A percentile compares a stretch with the other conserved stretches of the same genome.
phyloP scores from a whole-genome alignment of 2,888 invertebrate genomes.

The Tachina lurida region DNA sequence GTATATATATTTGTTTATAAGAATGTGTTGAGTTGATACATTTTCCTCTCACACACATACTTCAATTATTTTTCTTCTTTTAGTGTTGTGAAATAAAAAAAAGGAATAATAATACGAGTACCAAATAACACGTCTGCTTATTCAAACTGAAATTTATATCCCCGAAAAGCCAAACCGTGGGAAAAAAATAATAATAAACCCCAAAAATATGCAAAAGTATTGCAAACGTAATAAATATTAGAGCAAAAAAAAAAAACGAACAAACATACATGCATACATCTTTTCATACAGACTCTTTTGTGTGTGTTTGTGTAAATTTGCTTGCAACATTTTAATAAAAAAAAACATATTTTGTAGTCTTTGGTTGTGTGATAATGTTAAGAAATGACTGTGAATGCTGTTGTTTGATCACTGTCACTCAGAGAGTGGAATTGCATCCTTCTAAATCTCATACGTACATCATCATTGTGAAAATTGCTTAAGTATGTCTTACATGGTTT shows the following conservation, averaged over 20 bases:
- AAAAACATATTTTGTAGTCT: conserved; percentile 22
- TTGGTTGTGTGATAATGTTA: conserved; percentile 46
- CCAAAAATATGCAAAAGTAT: conserved; percentile 63
- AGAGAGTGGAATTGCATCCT: conserved; percentile 10
- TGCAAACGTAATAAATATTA: conserved; percentile 63
- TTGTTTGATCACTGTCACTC: conserved; percentile 69
- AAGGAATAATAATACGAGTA: conserved; percentile 3
- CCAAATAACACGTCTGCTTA: conserved; percentile 39
- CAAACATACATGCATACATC: background rate
- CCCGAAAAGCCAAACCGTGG: conserved; percentile 41
- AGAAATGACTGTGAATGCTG: conserved; percentile 51
- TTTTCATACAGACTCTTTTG: background rate
- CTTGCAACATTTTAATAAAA: conserved; percentile 20
- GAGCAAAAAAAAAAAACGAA: background rate
- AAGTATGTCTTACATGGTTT: background rate
- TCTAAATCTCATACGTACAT: conserved; percentile 32
- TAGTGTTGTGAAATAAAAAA: conserved; percentile 1
- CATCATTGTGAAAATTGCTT: conserved; percentile 19
- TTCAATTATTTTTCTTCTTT: conserved; percentile 11
- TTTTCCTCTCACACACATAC: conserved; percentile 41
- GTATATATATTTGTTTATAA: conserved; percentile 4
- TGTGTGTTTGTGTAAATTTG: background rate
- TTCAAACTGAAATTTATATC: conserved; percentile 66
- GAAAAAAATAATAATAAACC: conserved; percentile 7
- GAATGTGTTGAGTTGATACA: conserved; percentile 21